Conservation (phyloP, 1,140 invertebrate species). For the Sipha flava region DNA sequence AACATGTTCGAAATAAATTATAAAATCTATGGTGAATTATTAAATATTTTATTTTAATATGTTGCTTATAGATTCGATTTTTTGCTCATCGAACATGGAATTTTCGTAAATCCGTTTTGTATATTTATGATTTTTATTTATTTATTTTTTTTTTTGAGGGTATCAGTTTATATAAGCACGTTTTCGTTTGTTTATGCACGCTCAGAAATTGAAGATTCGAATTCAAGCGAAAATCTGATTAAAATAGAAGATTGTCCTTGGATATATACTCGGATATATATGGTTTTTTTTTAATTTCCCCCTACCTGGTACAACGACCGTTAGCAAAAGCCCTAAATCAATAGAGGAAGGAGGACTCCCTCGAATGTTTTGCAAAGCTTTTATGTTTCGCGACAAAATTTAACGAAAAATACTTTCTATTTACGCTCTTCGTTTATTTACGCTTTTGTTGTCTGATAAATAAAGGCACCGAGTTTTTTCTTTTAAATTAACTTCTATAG, state of each 20-base stretch:
- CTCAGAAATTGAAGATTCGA: not conserved
- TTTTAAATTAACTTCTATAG: slow-evolving; percentile 4
- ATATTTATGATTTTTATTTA: not conserved
- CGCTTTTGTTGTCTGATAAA: not conserved
- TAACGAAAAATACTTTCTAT: not conserved
- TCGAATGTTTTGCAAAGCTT: not conserved
- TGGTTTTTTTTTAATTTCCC: not conserved
- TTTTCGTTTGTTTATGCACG: not conserved
- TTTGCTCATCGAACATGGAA: no score
- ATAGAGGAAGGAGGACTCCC: not conserved
- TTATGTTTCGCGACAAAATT: slow-evolving; percentile 12
- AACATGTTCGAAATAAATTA: no score
- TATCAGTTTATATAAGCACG: not conserved
- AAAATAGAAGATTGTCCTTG: not conserved
- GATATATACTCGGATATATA: not conserved
- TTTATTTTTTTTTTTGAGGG: not conserved
- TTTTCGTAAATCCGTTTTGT: no score
- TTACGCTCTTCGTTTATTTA: not conserved
- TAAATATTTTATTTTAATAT: no score
- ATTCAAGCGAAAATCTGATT: slow-evolving; percentile 3
- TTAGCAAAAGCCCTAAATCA: slow-evolving; percentile 9
- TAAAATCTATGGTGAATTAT: no score
- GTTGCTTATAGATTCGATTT: no score
- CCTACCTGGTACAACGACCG: no score
- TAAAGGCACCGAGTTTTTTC: not conserved